Base-by-base conservation (phyloP, 2,888 invertebrate species). In the Cepaea hortensis region DNA sequence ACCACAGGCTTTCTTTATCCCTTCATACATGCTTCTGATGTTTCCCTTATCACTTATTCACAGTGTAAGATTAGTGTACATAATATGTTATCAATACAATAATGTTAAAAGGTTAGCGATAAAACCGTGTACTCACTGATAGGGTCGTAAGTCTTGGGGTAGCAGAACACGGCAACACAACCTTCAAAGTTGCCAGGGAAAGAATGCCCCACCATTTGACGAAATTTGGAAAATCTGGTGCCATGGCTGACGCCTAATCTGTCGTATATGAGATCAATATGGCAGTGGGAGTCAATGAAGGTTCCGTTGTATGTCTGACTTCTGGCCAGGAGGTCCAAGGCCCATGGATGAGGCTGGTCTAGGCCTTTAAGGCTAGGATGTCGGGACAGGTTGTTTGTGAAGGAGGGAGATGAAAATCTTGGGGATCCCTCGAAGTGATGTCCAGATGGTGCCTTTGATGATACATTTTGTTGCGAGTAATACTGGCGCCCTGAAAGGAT, bases 261-360 rank as follows among this genome's bases (percentile, higher is more conserved):
- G 23, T 75, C 55, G n/a, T 86, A 83, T 23, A 94, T 88, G 85
- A 94, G 94, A 88, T 95, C 95, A 11, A 95, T 88, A 86, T 95
- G 95, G 86, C 95, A 95, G 89, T 95, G 95, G 3, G 94, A 93
- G 87, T 95, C 95, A 48, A 95, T 91, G 86, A 91, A 94, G 55
- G 85, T 88, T 76, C 89, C 89, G 68, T 89, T 85, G 87, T 91
- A 92, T 9, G 80, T 81, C 46, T 89, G 86, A 13, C 77, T 83
- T 6, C 88, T 70, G 15, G 62, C 20, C 62, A 86, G 4, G 0
- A 85, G 50, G 35, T 77, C 85, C 35, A 3, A 13, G 11, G 68
- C 68, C 85, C 85, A 85, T 20, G 76, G 13, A 50, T 48, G 48
- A 2, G 76, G 76, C 20, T 76, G 76, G 50, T 76, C 76, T 76